These are phyloP conservation scores for Pelmatolapia mariae DNA, from an alignment of 2,113 vertebrate species.

Conservation along the genomic window DNA sequence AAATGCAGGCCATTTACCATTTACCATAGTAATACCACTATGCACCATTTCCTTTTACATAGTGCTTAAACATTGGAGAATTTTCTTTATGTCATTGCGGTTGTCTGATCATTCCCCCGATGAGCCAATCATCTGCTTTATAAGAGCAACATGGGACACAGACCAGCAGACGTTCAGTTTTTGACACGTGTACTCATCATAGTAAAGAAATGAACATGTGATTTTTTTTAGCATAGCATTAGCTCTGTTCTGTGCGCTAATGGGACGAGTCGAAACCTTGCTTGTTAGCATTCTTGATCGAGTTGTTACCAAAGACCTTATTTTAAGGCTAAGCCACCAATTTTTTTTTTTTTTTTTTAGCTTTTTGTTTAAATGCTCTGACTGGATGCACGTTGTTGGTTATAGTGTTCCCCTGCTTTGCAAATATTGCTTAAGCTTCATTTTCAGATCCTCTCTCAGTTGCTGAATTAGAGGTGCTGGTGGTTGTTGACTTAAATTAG, in stretches of 20 bases:
- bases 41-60: not conserved
- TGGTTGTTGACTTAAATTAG: not conserved
- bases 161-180: not conserved
- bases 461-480: not conserved
- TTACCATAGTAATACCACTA: too few species aligned
- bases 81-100: accelerated
- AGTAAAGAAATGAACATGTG: not conserved
- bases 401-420: not conserved
- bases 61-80: not conserved
- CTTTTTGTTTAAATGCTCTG: not conserved
- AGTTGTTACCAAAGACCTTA: not conserved
- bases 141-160: not conserved
- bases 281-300: not conserved
- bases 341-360: too few species aligned
- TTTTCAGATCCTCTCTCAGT: not conserved
- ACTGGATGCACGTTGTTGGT: not conserved
- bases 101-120: not conserved
- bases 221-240: not conserved
- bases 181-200: not conserved
- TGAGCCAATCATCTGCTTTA: not conserved
- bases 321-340: not conserved
- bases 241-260: not conserved
- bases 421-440: not conserved
- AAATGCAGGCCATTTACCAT: too few species aligned
- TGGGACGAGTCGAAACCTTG: not conserved